A percentile compares a stretch with the other conserved stretches of the same genome.
Conservation (phyloP, 2,888 invertebrate genomes). For the Heliconius sara region DNA sequence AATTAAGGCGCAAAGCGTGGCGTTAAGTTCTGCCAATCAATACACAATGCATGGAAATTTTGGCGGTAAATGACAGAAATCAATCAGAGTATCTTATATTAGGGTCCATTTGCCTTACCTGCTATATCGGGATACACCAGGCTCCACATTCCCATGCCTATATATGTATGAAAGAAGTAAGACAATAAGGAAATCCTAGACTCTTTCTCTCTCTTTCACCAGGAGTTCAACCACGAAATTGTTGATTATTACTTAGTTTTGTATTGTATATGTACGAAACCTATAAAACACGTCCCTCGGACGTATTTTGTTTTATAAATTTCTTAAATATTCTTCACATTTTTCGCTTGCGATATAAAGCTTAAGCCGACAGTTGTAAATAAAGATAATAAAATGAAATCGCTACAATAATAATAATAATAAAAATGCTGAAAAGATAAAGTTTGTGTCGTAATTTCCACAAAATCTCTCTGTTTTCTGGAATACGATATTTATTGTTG, state of each 20-base stretch:
- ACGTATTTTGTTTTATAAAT: no score
- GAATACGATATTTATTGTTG: slow-evolving; percentile 34
- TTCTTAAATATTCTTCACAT: not conserved
- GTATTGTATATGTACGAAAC: not conserved
- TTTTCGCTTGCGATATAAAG: not conserved
- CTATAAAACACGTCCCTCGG: not conserved
- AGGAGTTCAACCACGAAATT: no score
- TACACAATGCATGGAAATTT: not conserved
- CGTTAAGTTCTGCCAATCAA: not conserved
- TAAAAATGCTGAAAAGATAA: slow-evolving; percentile 29
- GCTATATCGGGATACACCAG: no score
- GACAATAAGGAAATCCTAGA: no score
- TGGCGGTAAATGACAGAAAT: not conserved
- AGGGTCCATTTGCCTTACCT: no score
- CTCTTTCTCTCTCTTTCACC: no score
- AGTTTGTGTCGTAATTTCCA: slow-evolving; percentile 28
- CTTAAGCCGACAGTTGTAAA: slow-evolving; percentile 7
- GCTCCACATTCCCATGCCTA: no score
- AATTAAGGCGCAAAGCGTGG: not conserved
- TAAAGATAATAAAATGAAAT: slow-evolving; percentile 10
- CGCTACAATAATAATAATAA: slow-evolving; percentile 3
- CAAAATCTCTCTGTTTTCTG: slow-evolving; percentile 28
- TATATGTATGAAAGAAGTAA: no score
- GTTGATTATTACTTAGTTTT: not conserved
- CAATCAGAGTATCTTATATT: no score